A percentile compares a stretch with the other conserved stretches of the same genome.
phyloP scores from a whole-genome alignment of 2,113 vertebrate genomes.

The Picathartes gymnocephalus region DNA sequence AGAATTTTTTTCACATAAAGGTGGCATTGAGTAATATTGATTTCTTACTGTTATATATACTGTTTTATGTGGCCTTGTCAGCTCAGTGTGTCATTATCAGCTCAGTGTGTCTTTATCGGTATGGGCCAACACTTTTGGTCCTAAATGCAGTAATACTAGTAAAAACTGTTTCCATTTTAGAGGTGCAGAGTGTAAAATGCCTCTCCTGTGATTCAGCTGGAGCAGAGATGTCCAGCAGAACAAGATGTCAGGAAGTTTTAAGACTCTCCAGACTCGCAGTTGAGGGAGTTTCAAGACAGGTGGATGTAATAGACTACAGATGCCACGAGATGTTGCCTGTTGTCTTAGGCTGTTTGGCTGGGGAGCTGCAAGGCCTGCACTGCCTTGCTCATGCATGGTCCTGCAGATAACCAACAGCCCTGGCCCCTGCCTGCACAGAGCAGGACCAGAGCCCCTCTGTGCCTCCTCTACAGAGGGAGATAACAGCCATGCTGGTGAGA shows the following conservation, averaged over 20 bases:
- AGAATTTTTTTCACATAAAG: background rate
- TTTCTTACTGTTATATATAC: background rate
- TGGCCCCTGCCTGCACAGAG: fast-evolving
- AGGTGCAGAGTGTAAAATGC: background rate
- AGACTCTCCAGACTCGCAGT: background rate
- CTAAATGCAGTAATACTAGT: background rate
- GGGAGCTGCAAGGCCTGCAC: background rate
- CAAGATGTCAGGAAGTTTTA: background rate
- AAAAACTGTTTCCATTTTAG: background rate
- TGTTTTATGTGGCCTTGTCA: too few species aligned
- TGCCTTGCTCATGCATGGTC: background rate
- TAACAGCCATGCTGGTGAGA: background rate
- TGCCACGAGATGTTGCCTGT: background rate
- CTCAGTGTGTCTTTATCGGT: background rate
- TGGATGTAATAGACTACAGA: background rate
- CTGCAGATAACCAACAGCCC: background rate
- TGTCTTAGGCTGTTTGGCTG: background rate
- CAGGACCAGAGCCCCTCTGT: background rate
- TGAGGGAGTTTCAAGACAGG: background rate
- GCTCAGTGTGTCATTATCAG: background rate
- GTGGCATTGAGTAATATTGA: background rate
- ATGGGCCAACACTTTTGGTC: background rate
- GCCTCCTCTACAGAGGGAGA: background rate
- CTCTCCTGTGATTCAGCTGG: background rate
- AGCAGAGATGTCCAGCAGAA: background rate